A percentile compares a stretch with the other conserved stretches of the same genome.
phyloP scores from a whole-genome alignment of 2,797 vertebrate species.

The Halcyon badia region DNA sequence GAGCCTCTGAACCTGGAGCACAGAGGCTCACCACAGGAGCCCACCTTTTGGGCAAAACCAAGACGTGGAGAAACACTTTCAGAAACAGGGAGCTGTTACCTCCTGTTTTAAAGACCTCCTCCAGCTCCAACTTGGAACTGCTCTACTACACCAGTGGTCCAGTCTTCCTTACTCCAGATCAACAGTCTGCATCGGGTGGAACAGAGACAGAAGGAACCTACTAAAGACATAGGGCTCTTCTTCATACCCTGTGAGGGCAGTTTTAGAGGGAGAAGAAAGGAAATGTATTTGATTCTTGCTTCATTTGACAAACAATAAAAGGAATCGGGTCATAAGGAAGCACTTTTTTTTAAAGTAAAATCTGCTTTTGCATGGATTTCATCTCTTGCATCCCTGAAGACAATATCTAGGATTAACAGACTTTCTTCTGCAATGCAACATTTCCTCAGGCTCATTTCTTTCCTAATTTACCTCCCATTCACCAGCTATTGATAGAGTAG shows the following conservation, averaged over 20 bases:
- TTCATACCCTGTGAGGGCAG: not conserved
- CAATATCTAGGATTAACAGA: not conserved
- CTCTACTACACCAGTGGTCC: not conserved
- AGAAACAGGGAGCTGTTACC: not conserved
- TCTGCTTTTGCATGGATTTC: not conserved
- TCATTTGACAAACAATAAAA: not conserved
- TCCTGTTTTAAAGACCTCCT: not conserved
- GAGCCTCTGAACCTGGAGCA: not conserved
- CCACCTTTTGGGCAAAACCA: not conserved
- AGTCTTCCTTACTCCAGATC: not conserved
- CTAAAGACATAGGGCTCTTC: not conserved
- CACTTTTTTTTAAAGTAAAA: not conserved
- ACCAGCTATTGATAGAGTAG: not conserved
- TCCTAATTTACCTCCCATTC: not conserved
- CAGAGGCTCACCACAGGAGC: fast-evolving
- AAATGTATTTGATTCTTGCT: not conserved
- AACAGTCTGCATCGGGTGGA: not conserved
- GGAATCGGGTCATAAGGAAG: not conserved
- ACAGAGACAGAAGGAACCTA: not conserved
- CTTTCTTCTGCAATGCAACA: not conserved
- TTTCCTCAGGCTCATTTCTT: not conserved
- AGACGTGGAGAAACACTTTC: not conserved
- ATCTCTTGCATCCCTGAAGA: not conserved
- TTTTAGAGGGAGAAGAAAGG: not conserved
- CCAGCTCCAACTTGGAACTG: not conserved